A percentile compares a stretch with the other conserved stretches of the same genome.
Evolutionary conservation across 2,113 vertebrate species (phyloP).

Genomic region (Suncus etruscus): DNA sequence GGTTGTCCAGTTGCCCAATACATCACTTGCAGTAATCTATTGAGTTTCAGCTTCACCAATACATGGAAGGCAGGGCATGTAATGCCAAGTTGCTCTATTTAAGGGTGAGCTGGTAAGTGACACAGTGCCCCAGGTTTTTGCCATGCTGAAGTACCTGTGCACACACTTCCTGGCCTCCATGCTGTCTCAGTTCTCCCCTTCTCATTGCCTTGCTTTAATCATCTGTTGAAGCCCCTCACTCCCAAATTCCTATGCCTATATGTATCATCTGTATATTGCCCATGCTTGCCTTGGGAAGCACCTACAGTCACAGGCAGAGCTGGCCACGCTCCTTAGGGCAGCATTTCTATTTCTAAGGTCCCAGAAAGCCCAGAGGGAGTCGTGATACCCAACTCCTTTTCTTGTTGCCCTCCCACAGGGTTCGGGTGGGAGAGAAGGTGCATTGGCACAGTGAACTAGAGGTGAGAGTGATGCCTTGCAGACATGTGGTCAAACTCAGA

Average conservation of each 20-base stretch:
- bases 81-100: background rate
- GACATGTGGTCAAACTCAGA: background rate
- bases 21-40: background rate
- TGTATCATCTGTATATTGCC: conserved; percentile 29
- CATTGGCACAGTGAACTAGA: background rate
- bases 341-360: background rate
- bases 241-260: background rate
- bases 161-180: no score
- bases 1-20: background rate
- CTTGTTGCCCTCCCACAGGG: no score
- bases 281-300: background rate
- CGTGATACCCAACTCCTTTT: no score
- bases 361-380: background rate
- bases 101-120: rapidly evolving
- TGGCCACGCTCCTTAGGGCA: background rate
- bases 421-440: background rate
- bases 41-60: background rate
- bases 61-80: background rate
- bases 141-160: no score
- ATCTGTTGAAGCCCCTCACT: background rate
- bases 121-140: background rate
- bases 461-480: background rate
- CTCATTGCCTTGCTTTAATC: background rate
- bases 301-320: background rate
- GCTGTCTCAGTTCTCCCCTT: background rate